Evolutionary conservation across 2,888 invertebrate species (phyloP).

Genomic region (Gari tellinella): DNA sequence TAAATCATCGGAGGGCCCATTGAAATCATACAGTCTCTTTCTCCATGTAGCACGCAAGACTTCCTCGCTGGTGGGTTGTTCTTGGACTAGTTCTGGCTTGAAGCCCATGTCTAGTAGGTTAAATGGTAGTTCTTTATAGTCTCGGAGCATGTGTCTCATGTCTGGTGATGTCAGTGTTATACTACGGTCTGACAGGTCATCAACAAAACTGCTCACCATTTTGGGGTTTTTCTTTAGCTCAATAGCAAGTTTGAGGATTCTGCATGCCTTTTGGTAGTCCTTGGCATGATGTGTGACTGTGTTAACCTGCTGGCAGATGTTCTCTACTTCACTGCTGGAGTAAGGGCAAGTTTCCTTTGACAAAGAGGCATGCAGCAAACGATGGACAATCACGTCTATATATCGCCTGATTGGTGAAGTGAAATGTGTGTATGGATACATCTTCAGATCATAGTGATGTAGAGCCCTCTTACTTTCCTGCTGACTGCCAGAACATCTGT

Average conservation of each 20-base stretch:
- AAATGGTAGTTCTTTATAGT: slow-evolving; percentile 51
- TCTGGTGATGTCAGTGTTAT: slow-evolving; percentile 59
- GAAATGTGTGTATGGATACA: slow-evolving; percentile 62
- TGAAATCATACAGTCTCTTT: slow-evolving; percentile 53
- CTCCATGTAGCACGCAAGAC: slow-evolving; percentile 58
- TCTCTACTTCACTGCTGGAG: slow-evolving; percentile 52
- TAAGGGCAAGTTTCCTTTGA: slow-evolving; percentile 52
- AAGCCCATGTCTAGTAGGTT: slow-evolving; percentile 55
- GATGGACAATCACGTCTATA: slow-evolving; percentile 57
- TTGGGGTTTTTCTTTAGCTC: slow-evolving; percentile 51
- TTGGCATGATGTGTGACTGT: slow-evolving; percentile 58
- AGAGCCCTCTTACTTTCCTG: slow-evolving; percentile 29
- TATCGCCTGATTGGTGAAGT: slow-evolving; percentile 65
- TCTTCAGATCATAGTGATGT: slow-evolving; percentile 62
- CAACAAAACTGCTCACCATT: slow-evolving; percentile 53
- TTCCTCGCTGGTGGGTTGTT: slow-evolving; percentile 20
- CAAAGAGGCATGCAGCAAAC: slow-evolving; percentile 63
- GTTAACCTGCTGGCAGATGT: slow-evolving; percentile 61
- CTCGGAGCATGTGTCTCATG: slow-evolving; percentile 40
- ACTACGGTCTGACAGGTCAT: slow-evolving; percentile 50
- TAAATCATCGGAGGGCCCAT: slow-evolving; percentile 8
- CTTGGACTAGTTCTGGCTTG: slow-evolving; percentile 51
- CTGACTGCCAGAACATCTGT: slow-evolving; percentile 54
- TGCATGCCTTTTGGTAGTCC: slow-evolving; percentile 58
- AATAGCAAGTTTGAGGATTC: slow-evolving; percentile 51